phyloP scores from a whole-genome alignment of 2,113 vertebrate species.

The Anarrhichthys ocellatus region DNA sequence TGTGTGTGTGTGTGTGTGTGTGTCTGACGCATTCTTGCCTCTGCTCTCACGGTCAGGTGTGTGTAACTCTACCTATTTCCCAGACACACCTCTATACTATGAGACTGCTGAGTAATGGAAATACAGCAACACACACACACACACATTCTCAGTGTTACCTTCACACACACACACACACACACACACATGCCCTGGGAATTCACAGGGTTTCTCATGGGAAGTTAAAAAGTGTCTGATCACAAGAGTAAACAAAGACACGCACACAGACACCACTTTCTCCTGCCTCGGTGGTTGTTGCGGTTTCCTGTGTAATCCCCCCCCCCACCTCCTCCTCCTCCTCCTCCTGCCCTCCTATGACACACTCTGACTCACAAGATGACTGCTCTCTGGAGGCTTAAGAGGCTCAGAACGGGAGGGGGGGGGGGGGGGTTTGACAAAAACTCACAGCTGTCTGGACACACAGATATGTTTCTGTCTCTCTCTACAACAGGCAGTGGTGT shows the following conservation, averaged over 20 bases:
- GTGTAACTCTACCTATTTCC: conserved; percentile 65
- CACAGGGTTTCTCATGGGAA: conserved; percentile 70
- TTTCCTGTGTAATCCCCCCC: conserved; percentile 49
- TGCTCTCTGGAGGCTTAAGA: conserved; percentile 56
- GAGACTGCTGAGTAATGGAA: conserved; percentile 75
- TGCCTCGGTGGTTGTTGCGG: background rate
- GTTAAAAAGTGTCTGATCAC: conserved; percentile 60
- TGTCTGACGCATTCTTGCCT: conserved; percentile 35
- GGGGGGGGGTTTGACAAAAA: conserved; percentile 53
- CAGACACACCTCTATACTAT: conserved; percentile 56
- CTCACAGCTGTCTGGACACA: conserved; percentile 68
- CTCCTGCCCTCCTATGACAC: conserved; percentile 11
- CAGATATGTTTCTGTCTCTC: background rate
- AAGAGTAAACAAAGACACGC: background rate
- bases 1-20: conserved; percentile 10
- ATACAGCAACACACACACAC: conserved; percentile 20
- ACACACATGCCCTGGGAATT: conserved; percentile 52
- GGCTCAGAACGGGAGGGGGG: conserved; percentile 8
- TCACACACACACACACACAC: conserved; percentile 6
- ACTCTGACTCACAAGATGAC: conserved; percentile 34
- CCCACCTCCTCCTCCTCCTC: background rate
- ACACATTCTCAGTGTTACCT: conserved; percentile 5
- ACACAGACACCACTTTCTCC: conserved; percentile 35
- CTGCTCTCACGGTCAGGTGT: conserved; percentile 71
- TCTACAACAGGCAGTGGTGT: conserved; percentile 17